phyloP scores from a whole-genome alignment of 1,140 invertebrate genomes.

The Oryctes rhinoceros region DNA sequence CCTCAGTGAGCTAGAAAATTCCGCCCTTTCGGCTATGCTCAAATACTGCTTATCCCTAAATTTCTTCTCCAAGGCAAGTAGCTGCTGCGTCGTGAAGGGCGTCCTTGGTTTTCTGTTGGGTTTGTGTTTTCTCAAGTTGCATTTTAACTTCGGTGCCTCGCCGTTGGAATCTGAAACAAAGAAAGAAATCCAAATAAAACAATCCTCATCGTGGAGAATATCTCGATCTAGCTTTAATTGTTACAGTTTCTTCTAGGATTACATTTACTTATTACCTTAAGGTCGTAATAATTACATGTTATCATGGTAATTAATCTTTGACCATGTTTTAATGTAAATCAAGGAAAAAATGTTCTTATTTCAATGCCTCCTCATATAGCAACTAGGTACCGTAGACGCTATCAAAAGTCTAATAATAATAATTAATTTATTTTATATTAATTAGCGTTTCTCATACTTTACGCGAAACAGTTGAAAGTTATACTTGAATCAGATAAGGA shows the following conservation, averaged over 20 bases:
- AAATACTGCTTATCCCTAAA: constrained; percentile 97
- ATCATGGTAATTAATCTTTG: not conserved
- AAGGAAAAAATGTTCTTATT: not conserved
- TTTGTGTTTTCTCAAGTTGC: constrained; percentile 79
- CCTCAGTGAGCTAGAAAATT: constrained; percentile 92
- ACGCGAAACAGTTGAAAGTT: constrained; percentile 17
- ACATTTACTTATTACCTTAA: too few relatives aligned
- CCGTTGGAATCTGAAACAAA: constrained; percentile 69
- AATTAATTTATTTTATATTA: constrained; percentile 17
- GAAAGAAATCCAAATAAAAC: not conserved
- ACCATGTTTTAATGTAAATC: not conserved
- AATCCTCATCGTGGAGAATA: too few relatives aligned
- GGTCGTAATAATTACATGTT: not conserved
- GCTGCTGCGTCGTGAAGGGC: constrained; percentile 96
- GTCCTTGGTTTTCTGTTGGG: constrained; percentile 97
- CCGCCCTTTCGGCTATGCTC: constrained; percentile 94
- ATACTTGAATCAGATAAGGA: not conserved
- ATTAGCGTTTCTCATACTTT: not conserved
- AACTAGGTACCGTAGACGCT: not conserved
- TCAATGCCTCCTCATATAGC: not conserved
- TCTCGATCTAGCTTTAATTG: too few relatives aligned
- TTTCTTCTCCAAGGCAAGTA: constrained; percentile 93
- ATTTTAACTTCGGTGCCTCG: constrained; percentile 86
- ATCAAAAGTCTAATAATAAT: not conserved
- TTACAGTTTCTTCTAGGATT: too few relatives aligned